Percentiles rank a stretch among this genome's conserved stretches.
Conservation (phyloP, 2,888 invertebrate species). For the Lasioglossum oenotherae region DNA sequence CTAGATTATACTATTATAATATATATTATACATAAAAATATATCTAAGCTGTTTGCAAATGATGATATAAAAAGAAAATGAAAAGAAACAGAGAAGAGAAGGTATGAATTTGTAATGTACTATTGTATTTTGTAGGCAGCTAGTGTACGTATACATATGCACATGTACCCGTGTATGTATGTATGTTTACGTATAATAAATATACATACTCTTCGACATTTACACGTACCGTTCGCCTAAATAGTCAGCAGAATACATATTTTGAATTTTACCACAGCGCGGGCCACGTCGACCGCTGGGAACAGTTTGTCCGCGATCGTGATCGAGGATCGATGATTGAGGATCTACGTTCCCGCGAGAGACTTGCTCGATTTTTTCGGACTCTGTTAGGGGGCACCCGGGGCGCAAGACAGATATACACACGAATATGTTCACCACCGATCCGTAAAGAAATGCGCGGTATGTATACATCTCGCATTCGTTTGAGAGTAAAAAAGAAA, state of each 20-base stretch:
- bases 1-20: conserved; percentile 75
- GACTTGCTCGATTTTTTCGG: conserved; percentile 32
- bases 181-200: conserved; percentile 68
- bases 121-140: conserved; percentile 80
- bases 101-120: conserved; percentile 77
- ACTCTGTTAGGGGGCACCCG: conserved; percentile 50
- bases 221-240: conserved; percentile 59
- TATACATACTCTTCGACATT: conserved; percentile 65
- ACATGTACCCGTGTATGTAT: conserved; percentile 68
- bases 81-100: conserved; percentile 45
- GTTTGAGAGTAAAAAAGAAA: not conserved
- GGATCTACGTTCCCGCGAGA: conserved; percentile 22
- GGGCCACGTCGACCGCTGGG: conserved; percentile 22
- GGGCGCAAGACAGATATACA: conserved; percentile 40
- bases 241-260: conserved; percentile 66
- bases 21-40: conserved; percentile 74
- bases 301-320: conserved; percentile 10
- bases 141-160: conserved; percentile 74
- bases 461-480: conserved; percentile 14
- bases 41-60: conserved; percentile 79
- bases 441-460: conserved; percentile 40
- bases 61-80: conserved; percentile 62
- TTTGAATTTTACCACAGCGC: conserved; percentile 54
- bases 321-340: not conserved
- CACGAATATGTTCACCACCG: conserved; percentile 42